Percentiles rank a stretch among this genome's conserved stretches.
Evolutionary conservation across 2,113 vertebrate species (phyloP).

Genomic region (Xyliphius kryptos): DNA sequence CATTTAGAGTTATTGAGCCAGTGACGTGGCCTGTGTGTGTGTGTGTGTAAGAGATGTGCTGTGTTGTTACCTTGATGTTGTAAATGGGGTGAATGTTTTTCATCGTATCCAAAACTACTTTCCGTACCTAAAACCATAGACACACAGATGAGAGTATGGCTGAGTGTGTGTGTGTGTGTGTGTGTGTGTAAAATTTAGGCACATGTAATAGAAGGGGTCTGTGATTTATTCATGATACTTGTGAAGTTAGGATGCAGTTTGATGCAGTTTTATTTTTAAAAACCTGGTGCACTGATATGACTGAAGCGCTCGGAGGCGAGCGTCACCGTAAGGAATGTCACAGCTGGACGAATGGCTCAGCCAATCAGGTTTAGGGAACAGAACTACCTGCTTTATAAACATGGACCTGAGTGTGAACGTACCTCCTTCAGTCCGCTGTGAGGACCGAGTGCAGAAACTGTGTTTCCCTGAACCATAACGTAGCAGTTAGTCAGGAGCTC

Average conservation of each 20-base stretch:
- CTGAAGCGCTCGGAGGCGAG: too few relatives aligned
- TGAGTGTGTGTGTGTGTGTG: too few relatives aligned
- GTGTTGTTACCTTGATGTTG: constrained; percentile 86
- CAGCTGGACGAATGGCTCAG: too few relatives aligned
- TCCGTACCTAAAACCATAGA: constrained; percentile 75
- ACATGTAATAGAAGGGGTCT: not conserved
- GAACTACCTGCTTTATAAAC: not conserved
- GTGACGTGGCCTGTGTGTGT: not conserved
- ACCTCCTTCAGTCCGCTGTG: constrained; percentile 89
- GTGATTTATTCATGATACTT: too few relatives aligned
- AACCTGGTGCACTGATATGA: too few relatives aligned
- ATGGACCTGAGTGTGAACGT: not conserved
- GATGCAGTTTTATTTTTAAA: too few relatives aligned
- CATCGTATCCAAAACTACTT: constrained; percentile 95
- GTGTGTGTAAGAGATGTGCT: not conserved
- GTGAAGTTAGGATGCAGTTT: too few relatives aligned
- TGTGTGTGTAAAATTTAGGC: not conserved
- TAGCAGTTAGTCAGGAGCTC: constrained; percentile 94
- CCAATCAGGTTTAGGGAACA: too few relatives aligned
- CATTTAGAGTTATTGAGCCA: not conserved
- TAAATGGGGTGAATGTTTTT: constrained; percentile 99
- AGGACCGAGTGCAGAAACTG: constrained; percentile 87
- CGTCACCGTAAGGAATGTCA: too few relatives aligned
- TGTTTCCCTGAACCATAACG: constrained; percentile 97
- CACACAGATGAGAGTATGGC: not conserved